phyloP scores from a whole-genome alignment of 2,797 vertebrate genomes.

The Pseudotriccus pelzelni region DNA sequence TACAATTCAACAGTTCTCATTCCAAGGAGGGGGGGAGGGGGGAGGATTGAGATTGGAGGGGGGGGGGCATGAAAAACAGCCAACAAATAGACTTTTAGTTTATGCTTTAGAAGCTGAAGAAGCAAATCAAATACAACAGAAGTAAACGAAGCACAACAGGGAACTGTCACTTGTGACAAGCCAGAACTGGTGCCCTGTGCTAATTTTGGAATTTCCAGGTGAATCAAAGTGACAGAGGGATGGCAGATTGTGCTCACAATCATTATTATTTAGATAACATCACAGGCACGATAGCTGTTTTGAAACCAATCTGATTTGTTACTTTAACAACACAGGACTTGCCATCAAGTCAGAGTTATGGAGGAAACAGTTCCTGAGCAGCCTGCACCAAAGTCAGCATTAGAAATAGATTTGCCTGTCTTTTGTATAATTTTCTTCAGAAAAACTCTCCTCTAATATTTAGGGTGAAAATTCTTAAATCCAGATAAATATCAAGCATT shows the following conservation, averaged over 20 bases:
- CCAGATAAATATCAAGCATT: not conserved
- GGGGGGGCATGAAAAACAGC: not conserved
- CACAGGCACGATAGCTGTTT: not conserved
- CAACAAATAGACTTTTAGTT: not conserved
- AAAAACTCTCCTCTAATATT: not conserved
- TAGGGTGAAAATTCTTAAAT: not conserved
- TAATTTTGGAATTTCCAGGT: not conserved
- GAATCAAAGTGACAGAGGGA: not conserved
- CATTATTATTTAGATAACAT: not conserved
- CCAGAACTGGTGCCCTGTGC: not conserved
- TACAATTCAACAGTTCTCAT: not conserved
- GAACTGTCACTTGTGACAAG: not conserved
- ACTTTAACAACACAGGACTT: not conserved
- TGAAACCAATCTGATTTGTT: not conserved
- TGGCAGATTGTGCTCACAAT: not conserved
- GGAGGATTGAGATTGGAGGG: not conserved
- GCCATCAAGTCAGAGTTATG: not conserved
- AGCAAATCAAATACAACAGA: not conserved
- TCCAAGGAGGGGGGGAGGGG: too few species aligned
- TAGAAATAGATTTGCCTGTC: not conserved
- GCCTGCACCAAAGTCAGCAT: not conserved
- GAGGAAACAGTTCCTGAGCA: not conserved
- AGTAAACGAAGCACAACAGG: not conserved
- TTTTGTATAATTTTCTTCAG: not conserved
- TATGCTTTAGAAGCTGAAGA: not conserved